phyloP scores from a whole-genome alignment of 2,888 invertebrate genomes.

The Caenorhabditis macrosperma region DNA sequence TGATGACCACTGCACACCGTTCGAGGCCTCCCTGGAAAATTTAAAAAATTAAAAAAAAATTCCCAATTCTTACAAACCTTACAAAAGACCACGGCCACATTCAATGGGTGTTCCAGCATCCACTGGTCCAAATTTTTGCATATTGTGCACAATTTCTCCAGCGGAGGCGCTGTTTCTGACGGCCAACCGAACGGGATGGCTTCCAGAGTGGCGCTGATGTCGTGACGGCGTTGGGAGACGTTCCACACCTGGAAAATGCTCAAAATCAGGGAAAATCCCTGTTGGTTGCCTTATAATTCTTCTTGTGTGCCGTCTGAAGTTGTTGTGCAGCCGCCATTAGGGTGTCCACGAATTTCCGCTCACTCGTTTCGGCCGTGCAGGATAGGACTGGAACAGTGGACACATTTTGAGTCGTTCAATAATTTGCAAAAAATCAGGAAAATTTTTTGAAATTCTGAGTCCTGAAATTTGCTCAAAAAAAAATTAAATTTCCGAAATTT shows the following conservation, averaged over 20 bases:
- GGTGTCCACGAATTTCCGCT: conserved; percentile 60
- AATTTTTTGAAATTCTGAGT: too few species aligned
- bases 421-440: too few species aligned
- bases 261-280: background rate
- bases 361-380: conserved; percentile 51
- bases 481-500: too few species aligned
- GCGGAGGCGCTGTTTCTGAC: conserved; percentile 88
- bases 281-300: conserved; percentile 19
- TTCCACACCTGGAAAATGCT: conserved; percentile 87
- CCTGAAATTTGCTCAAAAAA: too few species aligned
- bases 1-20: conserved; percentile 90
- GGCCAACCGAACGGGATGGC: conserved; percentile 89
- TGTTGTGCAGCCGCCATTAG: conserved; percentile 82
- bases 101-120: conserved; percentile 88
- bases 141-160: conserved; percentile 91
- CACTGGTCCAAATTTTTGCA: conserved; percentile 95
- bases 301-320: conserved; percentile 36
- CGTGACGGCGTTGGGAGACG: conserved; percentile 86
- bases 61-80: conserved; percentile 43
- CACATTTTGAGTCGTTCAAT: too few species aligned
- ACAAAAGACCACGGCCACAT: conserved; percentile 91
- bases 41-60: too few species aligned
- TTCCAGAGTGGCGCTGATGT: conserved; percentile 84
- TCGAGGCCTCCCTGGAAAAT: conserved; percentile 86
- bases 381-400: conserved; percentile 57